These are phyloP conservation scores for Galeopsomyia nigrocyanea DNA, from an alignment of 2,888 invertebrate species.

Conservation along the genomic window DNA sequence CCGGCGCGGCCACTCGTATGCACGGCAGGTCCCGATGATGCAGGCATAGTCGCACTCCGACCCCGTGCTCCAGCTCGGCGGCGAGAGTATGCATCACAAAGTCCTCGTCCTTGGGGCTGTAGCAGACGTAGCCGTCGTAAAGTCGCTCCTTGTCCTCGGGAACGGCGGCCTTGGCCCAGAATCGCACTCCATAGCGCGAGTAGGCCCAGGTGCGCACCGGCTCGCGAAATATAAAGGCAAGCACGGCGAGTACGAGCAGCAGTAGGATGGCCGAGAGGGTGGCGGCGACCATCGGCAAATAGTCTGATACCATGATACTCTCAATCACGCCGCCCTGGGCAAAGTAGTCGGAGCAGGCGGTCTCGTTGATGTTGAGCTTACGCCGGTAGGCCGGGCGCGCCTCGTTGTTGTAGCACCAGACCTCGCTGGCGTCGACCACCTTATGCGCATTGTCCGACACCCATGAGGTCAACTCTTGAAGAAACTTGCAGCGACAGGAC, in stretches of 20 bases:
- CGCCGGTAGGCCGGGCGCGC: slow-evolving; percentile 82
- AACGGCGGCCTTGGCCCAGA: slow-evolving; percentile 79
- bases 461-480: slow-evolving; percentile 87
- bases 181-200: slow-evolving; percentile 86
- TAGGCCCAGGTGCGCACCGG: slow-evolving; percentile 90
- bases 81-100: slow-evolving; percentile 89
- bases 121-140: slow-evolving; percentile 94
- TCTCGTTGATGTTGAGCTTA: slow-evolving; percentile 86
- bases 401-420: slow-evolving; percentile 86
- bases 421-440: slow-evolving; percentile 82
- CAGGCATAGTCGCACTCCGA: slow-evolving; percentile 85
- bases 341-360: slow-evolving; percentile 89
- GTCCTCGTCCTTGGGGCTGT: slow-evolving; percentile 92
- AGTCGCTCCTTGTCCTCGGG: slow-evolving; percentile 87
- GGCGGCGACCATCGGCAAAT: slow-evolving; percentile 86
- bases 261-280: slow-evolving; percentile 84
- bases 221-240: slow-evolving; percentile 88
- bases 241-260: slow-evolving; percentile 81
- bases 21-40: slow-evolving; percentile 88
- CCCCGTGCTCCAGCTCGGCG: slow-evolving; percentile 86
- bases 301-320: slow-evolving; percentile 85
- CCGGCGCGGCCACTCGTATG: slow-evolving; percentile 79
- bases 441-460: slow-evolving; percentile 85
- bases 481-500: slow-evolving; percentile 92
- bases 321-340: slow-evolving; percentile 87